Base-by-base conservation (phyloP, 2,797 vertebrate genomes). In the Pipistrellus pygmaeus region DNA sequence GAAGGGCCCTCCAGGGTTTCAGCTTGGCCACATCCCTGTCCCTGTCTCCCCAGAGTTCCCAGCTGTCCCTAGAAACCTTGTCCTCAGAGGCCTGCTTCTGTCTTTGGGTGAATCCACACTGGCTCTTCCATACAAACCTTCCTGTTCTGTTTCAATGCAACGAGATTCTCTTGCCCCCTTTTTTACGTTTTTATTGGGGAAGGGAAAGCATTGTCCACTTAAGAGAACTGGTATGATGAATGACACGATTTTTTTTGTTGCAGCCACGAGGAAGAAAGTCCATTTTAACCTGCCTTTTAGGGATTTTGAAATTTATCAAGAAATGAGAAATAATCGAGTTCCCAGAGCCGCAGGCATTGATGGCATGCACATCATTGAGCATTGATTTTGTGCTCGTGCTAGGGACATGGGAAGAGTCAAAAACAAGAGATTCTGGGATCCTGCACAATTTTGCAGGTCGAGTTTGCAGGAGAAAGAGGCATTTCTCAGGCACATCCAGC, bases 401-500 rank as follows among this genome's bases (percentile, higher is more conserved):
- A 2, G 51, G 53, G 3, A 0, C 6, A 0, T 1, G 23, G 60
- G 8, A 64, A 14, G 64, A 48, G 38, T 38, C 30, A 7, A 38
- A 32, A 46, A 20, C 46, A 0, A 21, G 73, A 11, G 48, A 20
- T 3, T 12, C n/a, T 6, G 48, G n/a, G 73, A 3, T 2, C 12
- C 25, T 0, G 5, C 17, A 1, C 0, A 2, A 2, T 2, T 4
- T 4, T 15, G 32, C 27, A 10, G 27, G 7, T 4, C 0, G 20
- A 21, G 2, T 1, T 1, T 17, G 13, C 35, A 2, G 9, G 6
- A 9, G 53, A 23, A 44, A 51, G 27, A 5, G 27, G 4, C 18
- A 55, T 55, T 20, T 41, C 69, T n/a, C 66, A 0, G 8, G 12
- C 18, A 18, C 23, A 0, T 0, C 5, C 25, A 1, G 6, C 3